These are phyloP conservation scores for Meteorus sp. DNA, from an alignment of 1,140 invertebrate genomes.

Conservation along the genomic window DNA sequence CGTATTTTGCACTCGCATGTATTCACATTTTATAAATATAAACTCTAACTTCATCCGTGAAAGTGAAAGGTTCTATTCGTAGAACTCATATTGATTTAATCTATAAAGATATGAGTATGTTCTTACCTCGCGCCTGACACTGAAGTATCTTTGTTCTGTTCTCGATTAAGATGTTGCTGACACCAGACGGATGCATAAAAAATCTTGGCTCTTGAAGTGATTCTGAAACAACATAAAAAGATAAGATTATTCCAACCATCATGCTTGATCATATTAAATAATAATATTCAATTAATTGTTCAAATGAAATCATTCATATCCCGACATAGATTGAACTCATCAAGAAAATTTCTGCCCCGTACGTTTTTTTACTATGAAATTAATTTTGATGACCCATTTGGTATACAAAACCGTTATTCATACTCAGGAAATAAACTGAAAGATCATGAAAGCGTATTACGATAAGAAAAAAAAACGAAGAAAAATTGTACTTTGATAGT, in stretches of 20 bases:
- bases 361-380: too few species aligned
- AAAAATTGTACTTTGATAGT: not conserved
- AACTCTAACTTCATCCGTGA: too few species aligned
- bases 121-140: conserved; percentile 84
- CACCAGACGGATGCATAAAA: conserved; percentile 78
- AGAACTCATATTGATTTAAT: not conserved
- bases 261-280: conserved; percentile 17
- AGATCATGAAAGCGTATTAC: too few species aligned
- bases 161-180: conserved; percentile 81
- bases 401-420: too few species aligned
- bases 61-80: not conserved
- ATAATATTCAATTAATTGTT: too few species aligned
- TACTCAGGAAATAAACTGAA: too few species aligned
- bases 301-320: too few species aligned
- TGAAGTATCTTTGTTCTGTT: conserved; percentile 87
- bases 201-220: conserved; percentile 79
- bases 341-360: too few species aligned
- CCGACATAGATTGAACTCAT: too few species aligned
- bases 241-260: conserved; percentile 3
- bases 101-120: conserved; percentile 46
- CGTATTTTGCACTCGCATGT: too few species aligned
- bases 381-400: too few species aligned
- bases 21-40: too few species aligned
- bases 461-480: not conserved
- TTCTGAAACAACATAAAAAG: conserved; percentile 59